Base-by-base conservation (phyloP, 2,113 vertebrate species). In the Alligator mississippiensis region DNA sequence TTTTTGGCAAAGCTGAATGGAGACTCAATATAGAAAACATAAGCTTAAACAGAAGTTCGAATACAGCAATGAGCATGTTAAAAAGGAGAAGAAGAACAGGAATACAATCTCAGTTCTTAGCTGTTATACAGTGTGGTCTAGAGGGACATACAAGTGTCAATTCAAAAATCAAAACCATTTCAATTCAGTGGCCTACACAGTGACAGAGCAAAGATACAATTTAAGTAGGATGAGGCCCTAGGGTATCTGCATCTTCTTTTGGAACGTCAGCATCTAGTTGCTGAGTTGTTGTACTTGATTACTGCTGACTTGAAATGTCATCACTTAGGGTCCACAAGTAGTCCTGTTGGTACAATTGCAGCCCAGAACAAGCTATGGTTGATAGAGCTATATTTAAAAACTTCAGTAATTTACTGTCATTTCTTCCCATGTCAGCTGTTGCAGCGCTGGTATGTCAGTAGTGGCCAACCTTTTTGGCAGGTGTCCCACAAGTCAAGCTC, bases 81-180 rank as follows among this genome's bases (percentile, higher is more conserved):
- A 84, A 1, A 2, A 74, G 24, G 34, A 82, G 59, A 90, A 78
- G 15, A 80, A 89, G 62, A 60, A 24, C n/a, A 72, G 24, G 54
- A 88, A 88, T 30, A 78, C 10, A 77, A 82, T 77, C 66, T 12
- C 9, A 0, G 5, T n/a, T 78, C 78, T 74, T 27, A 62, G 78
- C 77, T 93, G 38, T 61, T 61, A 95, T 89, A 62, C 61, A 84
- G 60, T 55, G 38, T 80, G 64, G 88, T 94, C 89, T 90, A 80
- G 85, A 96, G 92, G 76, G 95, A 93, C 38, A 84, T 0, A 1
- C 80, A 85, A 84, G 1, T 95, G 83, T 89, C 94, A 86, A 93
- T 85, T 88, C 75, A 90, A 89, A 91, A 95, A 96, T 85, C 93
- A 87, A 92, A 88, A 77, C 30, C 82, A 77, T 70, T 80, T 91